phyloP scores from a whole-genome alignment of 1,140 invertebrate genomes.

The Leguminivora glycinivorella region DNA sequence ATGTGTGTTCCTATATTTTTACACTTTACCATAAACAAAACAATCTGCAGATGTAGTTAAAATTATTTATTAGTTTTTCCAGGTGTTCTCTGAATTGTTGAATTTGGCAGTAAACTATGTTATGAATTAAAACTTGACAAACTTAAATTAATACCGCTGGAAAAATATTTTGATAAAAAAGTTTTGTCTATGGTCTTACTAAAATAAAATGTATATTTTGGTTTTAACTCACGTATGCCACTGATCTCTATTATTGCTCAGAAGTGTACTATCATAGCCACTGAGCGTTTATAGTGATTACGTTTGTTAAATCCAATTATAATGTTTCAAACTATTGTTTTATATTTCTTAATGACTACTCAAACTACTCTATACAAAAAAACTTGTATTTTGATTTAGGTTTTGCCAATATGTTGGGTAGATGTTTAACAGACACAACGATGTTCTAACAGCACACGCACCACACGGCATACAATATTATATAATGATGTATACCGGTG shows the following conservation, averaged over 20 bases:
- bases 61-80: too few species aligned
- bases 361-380: background rate
- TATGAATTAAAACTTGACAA: too few species aligned
- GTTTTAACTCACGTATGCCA: constrained; percentile 1
- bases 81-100: too few species aligned
- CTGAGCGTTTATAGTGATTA: background rate
- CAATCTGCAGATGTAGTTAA: too few species aligned
- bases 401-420: constrained; percentile 30
- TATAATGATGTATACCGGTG: constrained; percentile 55
- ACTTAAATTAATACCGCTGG: too few species aligned
- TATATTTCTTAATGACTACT: background rate
- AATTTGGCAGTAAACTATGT: too few species aligned
- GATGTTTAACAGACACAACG: constrained; percentile 42
- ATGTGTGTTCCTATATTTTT: too few species aligned
- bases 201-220: background rate
- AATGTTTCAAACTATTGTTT: background rate
- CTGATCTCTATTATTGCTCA: too few species aligned
- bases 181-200: background rate
- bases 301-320: background rate
- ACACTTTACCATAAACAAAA: too few species aligned
- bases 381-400: background rate
- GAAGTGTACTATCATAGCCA: too few species aligned
- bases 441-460: constrained; percentile 43
- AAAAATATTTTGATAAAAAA: too few species aligned
- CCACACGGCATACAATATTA: constrained; percentile 38